Evolutionary conservation across 1,140 invertebrate species (phyloP).

Genomic region (Copidosoma floridanum): DNA sequence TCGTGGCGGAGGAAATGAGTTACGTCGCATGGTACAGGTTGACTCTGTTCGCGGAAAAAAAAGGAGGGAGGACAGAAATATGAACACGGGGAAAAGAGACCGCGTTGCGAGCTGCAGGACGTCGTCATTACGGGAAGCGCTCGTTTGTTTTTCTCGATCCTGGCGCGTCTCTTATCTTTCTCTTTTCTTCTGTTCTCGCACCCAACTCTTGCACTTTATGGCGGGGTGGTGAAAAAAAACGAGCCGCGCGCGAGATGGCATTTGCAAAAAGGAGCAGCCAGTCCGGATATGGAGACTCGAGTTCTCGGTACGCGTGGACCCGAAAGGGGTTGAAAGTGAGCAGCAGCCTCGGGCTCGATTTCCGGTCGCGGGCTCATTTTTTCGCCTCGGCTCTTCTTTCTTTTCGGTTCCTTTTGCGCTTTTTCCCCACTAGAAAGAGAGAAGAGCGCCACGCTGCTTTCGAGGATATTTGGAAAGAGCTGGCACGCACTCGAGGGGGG

Average conservation of each 20-base stretch:
- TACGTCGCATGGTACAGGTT: too few species aligned
- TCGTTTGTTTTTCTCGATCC: background rate
- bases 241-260: too few species aligned
- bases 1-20: too few species aligned
- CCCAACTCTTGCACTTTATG: too few species aligned
- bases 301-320: too few species aligned
- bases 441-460: background rate
- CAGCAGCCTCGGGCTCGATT: conserved; percentile 36
- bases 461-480: too few species aligned
- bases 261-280: background rate
- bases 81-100: background rate
- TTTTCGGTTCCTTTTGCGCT: background rate
- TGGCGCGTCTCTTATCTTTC: background rate
- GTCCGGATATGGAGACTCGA: conserved; percentile 9
- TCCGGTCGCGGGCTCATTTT: conserved; percentile 39
- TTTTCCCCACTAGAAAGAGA: too few species aligned
- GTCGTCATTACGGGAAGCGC: background rate
- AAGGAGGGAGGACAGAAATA: too few species aligned
- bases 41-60: too few species aligned
- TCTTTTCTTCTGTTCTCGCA: background rate
- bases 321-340: conserved; percentile 12
- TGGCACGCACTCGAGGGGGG: too few species aligned
- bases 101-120: background rate
- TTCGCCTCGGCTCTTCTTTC: conserved; percentile 20
- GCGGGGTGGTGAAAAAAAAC: too few species aligned